A percentile compares a stretch with the other conserved stretches of the same genome.
Conservation (phyloP, 2,888 invertebrate species). For the Chymomyza amoena region DNA sequence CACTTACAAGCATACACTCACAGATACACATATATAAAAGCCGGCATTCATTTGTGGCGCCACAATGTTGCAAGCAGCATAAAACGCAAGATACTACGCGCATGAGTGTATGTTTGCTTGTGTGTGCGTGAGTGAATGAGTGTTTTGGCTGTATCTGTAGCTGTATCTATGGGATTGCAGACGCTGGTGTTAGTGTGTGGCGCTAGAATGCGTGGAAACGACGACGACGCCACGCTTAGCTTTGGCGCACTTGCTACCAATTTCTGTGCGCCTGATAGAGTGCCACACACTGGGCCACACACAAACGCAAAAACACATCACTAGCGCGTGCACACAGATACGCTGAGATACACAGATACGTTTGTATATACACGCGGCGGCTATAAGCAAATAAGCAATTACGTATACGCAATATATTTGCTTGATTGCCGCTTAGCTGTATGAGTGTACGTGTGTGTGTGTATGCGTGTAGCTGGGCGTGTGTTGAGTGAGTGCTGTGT, state of each 20-base stretch:
- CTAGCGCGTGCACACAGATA: constrained; percentile 5
- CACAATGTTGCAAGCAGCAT: constrained; percentile 58
- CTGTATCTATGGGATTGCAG: constrained; percentile 6
- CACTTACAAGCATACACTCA: background rate
- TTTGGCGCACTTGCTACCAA: constrained; percentile 27
- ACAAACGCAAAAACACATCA: constrained; percentile 44
- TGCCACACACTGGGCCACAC: constrained; percentile 49
- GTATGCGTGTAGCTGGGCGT: background rate
- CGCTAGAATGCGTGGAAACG: constrained; percentile 39
- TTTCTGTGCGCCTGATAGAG: constrained; percentile 57
- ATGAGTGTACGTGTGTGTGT: background rate
- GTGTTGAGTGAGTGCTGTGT: background rate
- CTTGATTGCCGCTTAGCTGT: constrained; percentile 2
- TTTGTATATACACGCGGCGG: background rate
- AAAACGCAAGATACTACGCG: constrained; percentile 35
- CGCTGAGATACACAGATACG: background rate
- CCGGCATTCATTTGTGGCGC: constrained; percentile 65
- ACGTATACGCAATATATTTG: constrained; percentile 37
- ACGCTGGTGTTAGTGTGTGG: constrained; percentile 7
- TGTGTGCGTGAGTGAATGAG: background rate
- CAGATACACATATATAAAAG: constrained; percentile 37
- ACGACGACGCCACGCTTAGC: constrained; percentile 19
- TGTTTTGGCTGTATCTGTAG: background rate
- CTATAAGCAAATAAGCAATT: constrained; percentile 8
- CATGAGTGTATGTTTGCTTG: background rate